Conservation (phyloP, 2,888 invertebrate species). For the Hirtodrosophila histrioides region DNA sequence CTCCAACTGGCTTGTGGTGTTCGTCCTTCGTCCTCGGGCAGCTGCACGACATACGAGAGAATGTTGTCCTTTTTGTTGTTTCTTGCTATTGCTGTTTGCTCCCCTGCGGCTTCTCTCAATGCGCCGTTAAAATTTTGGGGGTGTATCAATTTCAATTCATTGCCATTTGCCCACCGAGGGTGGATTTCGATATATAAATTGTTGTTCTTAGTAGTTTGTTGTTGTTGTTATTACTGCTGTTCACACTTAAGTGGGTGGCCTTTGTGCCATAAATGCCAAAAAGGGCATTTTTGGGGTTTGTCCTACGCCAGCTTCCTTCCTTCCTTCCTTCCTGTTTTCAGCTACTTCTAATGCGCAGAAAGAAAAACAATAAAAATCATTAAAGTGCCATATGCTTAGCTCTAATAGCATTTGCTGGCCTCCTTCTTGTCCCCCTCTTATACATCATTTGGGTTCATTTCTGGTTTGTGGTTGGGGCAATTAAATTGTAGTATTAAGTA, state of each 20-base stretch:
- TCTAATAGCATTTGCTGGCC: slow-evolving; percentile 55
- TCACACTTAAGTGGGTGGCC: slow-evolving; percentile 78
- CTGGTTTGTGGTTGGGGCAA: slow-evolving; percentile 51
- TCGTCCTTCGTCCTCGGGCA: slow-evolving; percentile 40
- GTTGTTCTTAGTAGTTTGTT: slow-evolving; percentile 50
- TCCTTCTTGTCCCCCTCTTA: not conserved
- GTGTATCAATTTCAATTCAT: slow-evolving; percentile 80
- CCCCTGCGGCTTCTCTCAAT: slow-evolving; percentile 72
- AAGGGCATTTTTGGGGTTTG: slow-evolving; percentile 63
- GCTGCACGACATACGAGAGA: slow-evolving; percentile 40
- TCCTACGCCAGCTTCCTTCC: slow-evolving; percentile 26
- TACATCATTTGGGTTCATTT: slow-evolving; percentile 2
- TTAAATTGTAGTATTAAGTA: slow-evolving; percentile 47
- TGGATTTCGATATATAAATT: slow-evolving; percentile 69
- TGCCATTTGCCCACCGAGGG: slow-evolving; percentile 67
- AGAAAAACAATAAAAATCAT: slow-evolving; percentile 74
- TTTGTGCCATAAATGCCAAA: slow-evolving; percentile 49
- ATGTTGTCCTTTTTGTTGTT: slow-evolving; percentile 36
- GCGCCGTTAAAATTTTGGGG: slow-evolving; percentile 78
- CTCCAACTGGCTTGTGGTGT: slow-evolving; percentile 35
- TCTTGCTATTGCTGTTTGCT: slow-evolving; percentile 36
- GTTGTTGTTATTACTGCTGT: slow-evolving; percentile 35
- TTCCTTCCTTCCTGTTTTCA: slow-evolving; percentile 3
- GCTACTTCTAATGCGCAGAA: slow-evolving; percentile 41
- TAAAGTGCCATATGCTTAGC: slow-evolving; percentile 65